Percentiles rank a stretch among this genome's conserved stretches.
phyloP scores from a whole-genome alignment of 2,113 vertebrate genomes.

The Aegithalos caudatus region DNA sequence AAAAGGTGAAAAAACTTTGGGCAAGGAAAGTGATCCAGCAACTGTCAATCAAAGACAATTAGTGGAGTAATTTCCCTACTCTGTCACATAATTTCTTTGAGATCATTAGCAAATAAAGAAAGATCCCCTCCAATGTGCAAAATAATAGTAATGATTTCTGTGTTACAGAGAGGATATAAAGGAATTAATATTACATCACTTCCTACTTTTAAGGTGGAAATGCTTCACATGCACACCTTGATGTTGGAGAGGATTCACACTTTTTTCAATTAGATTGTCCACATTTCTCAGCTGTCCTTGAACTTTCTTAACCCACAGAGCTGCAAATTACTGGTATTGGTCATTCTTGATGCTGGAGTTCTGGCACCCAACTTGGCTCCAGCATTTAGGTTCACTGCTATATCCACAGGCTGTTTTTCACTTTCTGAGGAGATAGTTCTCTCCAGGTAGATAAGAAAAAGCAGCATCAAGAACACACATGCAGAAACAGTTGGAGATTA shows the following conservation, averaged over 20 bases:
- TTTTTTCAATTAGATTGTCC: not conserved
- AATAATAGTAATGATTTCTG: not conserved
- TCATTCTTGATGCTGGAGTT: not conserved
- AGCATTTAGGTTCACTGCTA: not conserved
- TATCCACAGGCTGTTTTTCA: not conserved
- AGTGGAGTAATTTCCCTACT: not conserved
- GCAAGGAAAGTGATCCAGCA: not conserved
- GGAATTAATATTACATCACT: not conserved
- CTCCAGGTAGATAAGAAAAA: not conserved
- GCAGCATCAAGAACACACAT: not conserved
- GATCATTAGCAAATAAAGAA: not conserved
- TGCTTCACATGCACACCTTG: not conserved
- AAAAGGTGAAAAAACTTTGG: not conserved
- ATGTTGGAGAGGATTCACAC: not conserved
- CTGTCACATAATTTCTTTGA: not conserved
- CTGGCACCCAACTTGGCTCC: not conserved
- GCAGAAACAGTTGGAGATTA: not conserved
- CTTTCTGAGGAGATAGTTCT: not conserved
- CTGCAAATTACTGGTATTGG: not conserved
- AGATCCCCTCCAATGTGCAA: not conserved
- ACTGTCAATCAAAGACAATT: not conserved
- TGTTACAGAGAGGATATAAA: not conserved
- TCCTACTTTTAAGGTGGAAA: not conserved
- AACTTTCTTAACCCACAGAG: not conserved
- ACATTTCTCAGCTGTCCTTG: not conserved